A percentile compares a stretch with the other conserved stretches of the same genome.
Evolutionary conservation across 2,888 invertebrate genomes (phyloP).

Genomic region (Andrena fulva): DNA sequence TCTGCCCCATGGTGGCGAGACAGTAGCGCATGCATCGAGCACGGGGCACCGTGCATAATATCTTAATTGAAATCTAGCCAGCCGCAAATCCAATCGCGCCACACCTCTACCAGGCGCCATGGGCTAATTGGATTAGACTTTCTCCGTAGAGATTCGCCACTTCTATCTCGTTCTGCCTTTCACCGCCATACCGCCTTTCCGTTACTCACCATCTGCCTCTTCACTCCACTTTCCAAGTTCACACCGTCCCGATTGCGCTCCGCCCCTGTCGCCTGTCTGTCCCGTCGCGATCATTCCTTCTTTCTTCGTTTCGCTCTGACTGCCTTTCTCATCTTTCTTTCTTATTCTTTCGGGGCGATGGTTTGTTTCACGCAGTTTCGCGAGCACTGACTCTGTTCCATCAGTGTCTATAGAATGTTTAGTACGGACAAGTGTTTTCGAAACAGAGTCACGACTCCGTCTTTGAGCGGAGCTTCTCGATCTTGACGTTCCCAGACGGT

Average conservation of each 20-base stretch:
- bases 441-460: not conserved
- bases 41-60: slow-evolving; percentile 71
- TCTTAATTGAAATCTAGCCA: slow-evolving; percentile 80
- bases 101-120: slow-evolving; percentile 71
- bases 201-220: slow-evolving; percentile 26
- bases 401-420: slow-evolving; percentile 25
- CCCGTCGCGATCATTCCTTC: not conserved
- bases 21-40: slow-evolving; percentile 69
- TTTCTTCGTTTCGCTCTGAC: not conserved
- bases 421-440: slow-evolving; percentile 19
- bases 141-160: slow-evolving; percentile 68
- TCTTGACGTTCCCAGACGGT: not conserved
- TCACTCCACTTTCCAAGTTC: slow-evolving; percentile 52
- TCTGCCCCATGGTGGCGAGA: slow-evolving; percentile 42
- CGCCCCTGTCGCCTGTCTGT: not conserved
- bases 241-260: slow-evolving; percentile 7
- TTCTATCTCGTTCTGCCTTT: slow-evolving; percentile 57
- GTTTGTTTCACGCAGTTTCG: not conserved
- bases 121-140: slow-evolving; percentile 79
- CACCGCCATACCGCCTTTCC: slow-evolving; percentile 33
- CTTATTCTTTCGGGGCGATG: not conserved
- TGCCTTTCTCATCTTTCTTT: not conserved
- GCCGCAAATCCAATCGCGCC: slow-evolving; percentile 73
- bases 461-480: slow-evolving; percentile 37
- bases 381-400: slow-evolving; percentile 9